phyloP scores from a whole-genome alignment of 2,113 vertebrate genomes.

The Ardeotis arabs region DNA sequence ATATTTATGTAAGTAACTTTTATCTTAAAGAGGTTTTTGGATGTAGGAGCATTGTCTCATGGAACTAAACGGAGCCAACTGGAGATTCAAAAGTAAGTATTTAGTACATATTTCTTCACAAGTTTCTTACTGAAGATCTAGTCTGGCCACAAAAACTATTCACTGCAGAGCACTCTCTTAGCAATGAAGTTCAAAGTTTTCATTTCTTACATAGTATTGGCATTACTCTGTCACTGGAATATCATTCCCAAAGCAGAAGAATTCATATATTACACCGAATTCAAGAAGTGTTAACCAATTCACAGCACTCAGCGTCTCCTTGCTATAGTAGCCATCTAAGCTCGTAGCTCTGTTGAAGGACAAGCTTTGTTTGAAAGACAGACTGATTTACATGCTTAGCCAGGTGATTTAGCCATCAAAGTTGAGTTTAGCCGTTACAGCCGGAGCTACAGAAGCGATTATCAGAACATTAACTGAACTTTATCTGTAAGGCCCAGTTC shows the following conservation, averaged over 20 bases:
- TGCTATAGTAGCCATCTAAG: accelerated
- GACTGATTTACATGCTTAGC: not conserved
- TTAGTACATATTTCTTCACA: not conserved
- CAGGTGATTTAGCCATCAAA: not conserved
- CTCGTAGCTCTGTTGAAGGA: not conserved
- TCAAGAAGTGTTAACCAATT: not conserved
- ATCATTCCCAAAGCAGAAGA: not conserved
- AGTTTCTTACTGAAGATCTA: not conserved
- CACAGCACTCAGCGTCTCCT: not conserved
- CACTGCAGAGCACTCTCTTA: not conserved
- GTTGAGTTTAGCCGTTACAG: not conserved
- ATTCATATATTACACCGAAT: not conserved
- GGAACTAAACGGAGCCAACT: not conserved
- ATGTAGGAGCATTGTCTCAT: not conserved
- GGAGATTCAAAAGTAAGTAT: not conserved
- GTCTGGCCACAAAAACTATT: not conserved
- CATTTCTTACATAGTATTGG: not conserved
- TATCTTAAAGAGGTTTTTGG: not conserved
- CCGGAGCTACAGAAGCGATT: not conserved
- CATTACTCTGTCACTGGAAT: not conserved
- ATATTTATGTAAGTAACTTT: not conserved
- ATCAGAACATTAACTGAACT: not conserved
- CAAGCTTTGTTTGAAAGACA: not conserved
- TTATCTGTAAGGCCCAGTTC: not conserved
- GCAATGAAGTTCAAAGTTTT: not conserved